Base-by-base conservation (phyloP, 92 coral and sea anemone species). In the Paramuricea clavata region DNA sequence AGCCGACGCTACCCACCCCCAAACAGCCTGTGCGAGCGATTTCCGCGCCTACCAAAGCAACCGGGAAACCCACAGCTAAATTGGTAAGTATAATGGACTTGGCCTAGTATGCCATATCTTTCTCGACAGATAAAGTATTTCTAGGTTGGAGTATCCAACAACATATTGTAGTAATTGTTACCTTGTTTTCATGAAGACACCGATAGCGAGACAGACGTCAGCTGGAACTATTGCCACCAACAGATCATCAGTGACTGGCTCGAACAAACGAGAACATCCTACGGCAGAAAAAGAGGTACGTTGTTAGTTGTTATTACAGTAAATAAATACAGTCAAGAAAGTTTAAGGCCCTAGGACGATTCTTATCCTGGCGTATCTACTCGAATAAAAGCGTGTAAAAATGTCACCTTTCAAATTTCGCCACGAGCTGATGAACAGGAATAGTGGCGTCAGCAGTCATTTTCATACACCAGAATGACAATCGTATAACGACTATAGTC, bases 81-180 rank as follows among this genome's bases (percentile, higher is more conserved):
- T 76, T 82, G 91, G 91, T 87, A 81, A 47, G 54, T 17, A 6
- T n/a, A n/a, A n/a, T n/a, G n/a, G n/a, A n/a, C n/a, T n/a, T n/a
- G n/a, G n/a, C n/a, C n/a, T n/a, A n/a, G n/a, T n/a, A n/a, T n/a
- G n/a, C n/a, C n/a, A n/a, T n/a, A n/a, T n/a, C n/a, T n/a, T n/a
- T n/a, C n/a, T n/a, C n/a, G n/a, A n/a, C n/a, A n/a, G n/a, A n/a
- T n/a, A n/a, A n/a, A n/a, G n/a, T n/a, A n/a, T n/a, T n/a, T n/a
- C n/a, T n/a, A n/a, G n/a, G n/a, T n/a, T n/a, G n/a, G n/a, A 60
- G 33, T 1, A 22, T 6, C 54, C 54, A 47, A 47, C 54, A 47
- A 42, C 49, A 5, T 42, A 42, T 42, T 6, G 49, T 42, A n/a
- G 42, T 36, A 36, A 36, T 8, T 6, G 5, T 28, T 23, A 60